Percentiles rank a stretch among this genome's conserved stretches.
phyloP scores from a whole-genome alignment of 2,888 invertebrate species.

The Sinelater perroti region DNA sequence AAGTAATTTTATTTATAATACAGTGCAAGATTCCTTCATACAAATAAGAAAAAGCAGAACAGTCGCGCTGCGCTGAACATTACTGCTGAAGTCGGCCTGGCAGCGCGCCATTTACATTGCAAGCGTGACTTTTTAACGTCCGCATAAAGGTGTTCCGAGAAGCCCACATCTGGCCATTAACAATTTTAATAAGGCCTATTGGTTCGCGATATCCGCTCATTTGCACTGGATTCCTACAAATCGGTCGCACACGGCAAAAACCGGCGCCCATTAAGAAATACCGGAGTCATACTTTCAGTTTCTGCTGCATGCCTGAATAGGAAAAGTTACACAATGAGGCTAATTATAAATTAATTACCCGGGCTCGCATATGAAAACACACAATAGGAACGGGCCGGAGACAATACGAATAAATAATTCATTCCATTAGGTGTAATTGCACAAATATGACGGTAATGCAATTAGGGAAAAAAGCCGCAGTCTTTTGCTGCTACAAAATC shows the following conservation, averaged over 20 bases:
- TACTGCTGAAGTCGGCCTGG: too few relatives aligned
- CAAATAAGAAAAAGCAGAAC: too few relatives aligned
- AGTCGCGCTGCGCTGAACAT: too few relatives aligned
- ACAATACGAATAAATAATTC: conserved; percentile 28
- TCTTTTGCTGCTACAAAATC: conserved; percentile 18
- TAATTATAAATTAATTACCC: conserved; percentile 16
- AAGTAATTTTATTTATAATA: too few relatives aligned
- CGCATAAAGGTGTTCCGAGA: too few relatives aligned
- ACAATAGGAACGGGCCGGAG: conserved; percentile 2
- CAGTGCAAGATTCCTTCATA: too few relatives aligned
- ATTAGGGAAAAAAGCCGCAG: conserved; percentile 12
- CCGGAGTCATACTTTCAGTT: conserved; percentile 8
- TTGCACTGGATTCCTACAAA: neutral
- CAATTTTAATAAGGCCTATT: too few relatives aligned
- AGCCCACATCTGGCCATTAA: too few relatives aligned
- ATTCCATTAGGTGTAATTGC: conserved; percentile 21
- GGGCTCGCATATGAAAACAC: conserved; percentile 2
- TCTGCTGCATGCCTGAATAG: conserved; percentile 14
- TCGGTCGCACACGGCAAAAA: conserved; percentile 8
- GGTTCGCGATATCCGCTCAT: neutral
- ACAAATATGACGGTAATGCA: conserved; percentile 16
- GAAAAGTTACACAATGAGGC: conserved; percentile 15
- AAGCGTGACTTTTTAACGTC: too few relatives aligned
- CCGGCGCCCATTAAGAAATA: conserved; percentile 8
- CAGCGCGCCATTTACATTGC: too few relatives aligned